A percentile compares a stretch with the other conserved stretches of the same genome.
Conservation (phyloP, 2,888 invertebrate genomes). For the Byasa hedistus region DNA sequence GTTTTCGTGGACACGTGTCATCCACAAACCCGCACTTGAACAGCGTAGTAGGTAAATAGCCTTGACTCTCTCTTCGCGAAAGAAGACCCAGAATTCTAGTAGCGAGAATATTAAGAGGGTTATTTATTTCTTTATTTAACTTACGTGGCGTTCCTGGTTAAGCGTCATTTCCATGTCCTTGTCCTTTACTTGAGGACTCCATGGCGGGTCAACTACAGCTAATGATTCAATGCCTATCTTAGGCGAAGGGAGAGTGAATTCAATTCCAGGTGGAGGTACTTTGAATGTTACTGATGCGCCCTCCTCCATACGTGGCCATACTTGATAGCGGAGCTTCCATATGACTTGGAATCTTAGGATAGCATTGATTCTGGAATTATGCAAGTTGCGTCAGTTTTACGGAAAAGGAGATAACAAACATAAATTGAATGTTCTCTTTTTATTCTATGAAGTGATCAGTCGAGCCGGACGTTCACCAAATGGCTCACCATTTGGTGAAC, state of each 20-base stretch:
- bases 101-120: no score
- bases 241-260: constrained; percentile 98
- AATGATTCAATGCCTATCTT: constrained; percentile 97
- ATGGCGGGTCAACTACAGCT: constrained; percentile 98
- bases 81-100: no score
- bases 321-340: constrained; percentile 98
- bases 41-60: no score
- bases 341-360: constrained; percentile 90
- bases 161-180: constrained; percentile 99
- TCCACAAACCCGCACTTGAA: no score
- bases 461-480: no score
- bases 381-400: neutral
- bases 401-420: no score
- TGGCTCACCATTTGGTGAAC: no score
- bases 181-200: constrained; percentile 98
- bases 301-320: constrained; percentile 99
- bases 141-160: constrained; percentile 97
- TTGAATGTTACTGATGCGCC: constrained; percentile 97
- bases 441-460: no score
- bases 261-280: constrained; percentile 99
- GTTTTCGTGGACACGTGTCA: no score
- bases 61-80: no score
- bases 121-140: constrained; percentile 41
- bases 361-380: constrained; percentile 66
- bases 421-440: no score